phyloP scores from a whole-genome alignment of 2,888 invertebrate genomes.

The Oeneis ivallda region DNA sequence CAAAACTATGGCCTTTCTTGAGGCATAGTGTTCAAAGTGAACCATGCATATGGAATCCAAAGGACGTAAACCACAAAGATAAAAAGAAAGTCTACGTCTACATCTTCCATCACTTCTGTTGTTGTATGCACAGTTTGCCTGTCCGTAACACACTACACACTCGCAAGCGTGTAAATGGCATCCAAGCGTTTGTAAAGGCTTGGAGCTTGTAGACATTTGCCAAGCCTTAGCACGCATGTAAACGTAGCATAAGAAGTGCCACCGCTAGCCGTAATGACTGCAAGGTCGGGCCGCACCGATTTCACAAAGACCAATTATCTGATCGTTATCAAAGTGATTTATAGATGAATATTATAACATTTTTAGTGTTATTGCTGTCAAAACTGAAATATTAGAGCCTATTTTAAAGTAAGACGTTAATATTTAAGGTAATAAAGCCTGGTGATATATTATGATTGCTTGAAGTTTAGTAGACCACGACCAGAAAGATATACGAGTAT shows the following conservation, averaged over 20 bases:
- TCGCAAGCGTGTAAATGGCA: too few species aligned
- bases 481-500: neutral
- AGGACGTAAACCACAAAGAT: too few species aligned
- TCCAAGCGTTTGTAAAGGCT: too few species aligned
- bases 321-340: constrained; percentile 42
- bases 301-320: constrained; percentile 43
- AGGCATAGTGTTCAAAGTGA: too few species aligned
- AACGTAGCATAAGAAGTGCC: constrained; percentile 12
- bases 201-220: too few species aligned
- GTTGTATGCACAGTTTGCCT: too few species aligned
- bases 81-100: too few species aligned
- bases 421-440: constrained; percentile 5
- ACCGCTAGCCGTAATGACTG: constrained; percentile 28
- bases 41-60: too few species aligned
- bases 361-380: constrained; percentile 40
- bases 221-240: too few species aligned
- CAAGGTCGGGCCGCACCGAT: constrained; percentile 34
- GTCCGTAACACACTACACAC: too few species aligned
- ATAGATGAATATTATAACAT: constrained; percentile 41
- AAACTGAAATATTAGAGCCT: constrained; percentile 35
- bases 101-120: too few species aligned
- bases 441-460: neutral
- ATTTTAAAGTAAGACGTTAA: constrained; percentile 25
- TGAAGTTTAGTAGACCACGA: neutral
- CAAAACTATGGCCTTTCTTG: too few species aligned